Percentiles rank a stretch among this genome's conserved stretches.
Evolutionary conservation across 2,888 invertebrate genomes (phyloP).

Genomic region (Caenorhabditis macrosperma): DNA sequence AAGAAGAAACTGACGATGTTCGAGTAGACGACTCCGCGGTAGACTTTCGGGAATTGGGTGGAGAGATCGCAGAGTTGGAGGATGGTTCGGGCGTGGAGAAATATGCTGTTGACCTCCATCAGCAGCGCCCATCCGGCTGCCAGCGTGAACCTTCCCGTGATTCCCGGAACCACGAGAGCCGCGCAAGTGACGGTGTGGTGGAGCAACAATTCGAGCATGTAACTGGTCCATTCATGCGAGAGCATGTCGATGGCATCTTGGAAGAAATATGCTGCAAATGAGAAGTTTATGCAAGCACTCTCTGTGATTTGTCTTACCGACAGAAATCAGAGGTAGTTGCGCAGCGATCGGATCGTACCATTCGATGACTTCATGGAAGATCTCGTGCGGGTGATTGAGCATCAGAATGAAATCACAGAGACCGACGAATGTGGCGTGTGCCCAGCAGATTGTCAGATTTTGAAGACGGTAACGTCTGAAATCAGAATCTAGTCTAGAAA

Average conservation of each 20-base stretch:
- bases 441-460: constrained; percentile 73
- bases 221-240: constrained; percentile 71
- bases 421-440: constrained; percentile 74
- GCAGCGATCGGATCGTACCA: constrained; percentile 67
- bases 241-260: constrained; percentile 77
- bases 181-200: constrained; percentile 70
- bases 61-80: constrained; percentile 70
- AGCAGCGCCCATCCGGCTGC: constrained; percentile 75
- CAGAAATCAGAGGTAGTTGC: constrained; percentile 70
- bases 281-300: too few species aligned
- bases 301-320: constrained; percentile 60
- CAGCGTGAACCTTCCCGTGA: constrained; percentile 65
- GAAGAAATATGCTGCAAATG: constrained; percentile 72
- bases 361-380: constrained; percentile 69
- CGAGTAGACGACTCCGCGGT: constrained; percentile 58
- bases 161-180: constrained; percentile 46
- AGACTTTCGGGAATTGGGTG: constrained; percentile 51
- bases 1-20: constrained; percentile 73
- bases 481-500: too few species aligned
- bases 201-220: constrained; percentile 72
- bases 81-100: constrained; percentile 75
- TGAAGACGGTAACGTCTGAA: constrained; percentile 76
- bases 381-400: constrained; percentile 59
- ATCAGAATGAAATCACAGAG: constrained; percentile 63
- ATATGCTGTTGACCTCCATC: constrained; percentile 78